A percentile compares a stretch with the other conserved stretches of the same genome.
phyloP scores from a whole-genome alignment of 2,113 vertebrate genomes.

The Anoura caudifer region DNA sequence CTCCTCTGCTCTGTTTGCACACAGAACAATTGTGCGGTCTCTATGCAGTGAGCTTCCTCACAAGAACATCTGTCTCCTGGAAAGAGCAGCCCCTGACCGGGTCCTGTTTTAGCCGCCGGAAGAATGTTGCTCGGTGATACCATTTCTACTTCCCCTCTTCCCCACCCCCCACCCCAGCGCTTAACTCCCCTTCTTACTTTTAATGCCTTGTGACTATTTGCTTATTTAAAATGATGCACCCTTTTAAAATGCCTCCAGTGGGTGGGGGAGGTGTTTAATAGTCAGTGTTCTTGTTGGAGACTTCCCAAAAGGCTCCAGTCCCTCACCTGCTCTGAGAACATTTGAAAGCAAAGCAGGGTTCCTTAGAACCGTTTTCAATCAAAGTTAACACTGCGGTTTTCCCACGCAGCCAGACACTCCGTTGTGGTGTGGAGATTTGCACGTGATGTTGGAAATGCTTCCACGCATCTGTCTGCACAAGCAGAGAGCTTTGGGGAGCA shows the following conservation, averaged over 20 bases:
- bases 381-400: background rate
- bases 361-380: background rate
- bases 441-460: background rate
- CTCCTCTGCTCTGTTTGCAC: background rate
- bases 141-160: background rate
- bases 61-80: background rate
- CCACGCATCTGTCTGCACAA: background rate
- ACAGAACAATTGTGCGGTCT: no score
- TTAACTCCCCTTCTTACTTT: background rate
- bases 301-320: background rate
- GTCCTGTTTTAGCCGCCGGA: background rate
- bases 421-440: background rate
- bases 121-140: background rate
- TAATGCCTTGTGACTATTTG: background rate
- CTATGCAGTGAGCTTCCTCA: no score
- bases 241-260: background rate
- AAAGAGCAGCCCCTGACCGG: background rate
- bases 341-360: background rate
- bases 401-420: no score
- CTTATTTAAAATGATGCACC: background rate
- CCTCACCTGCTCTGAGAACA: background rate
- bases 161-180: background rate
- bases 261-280: background rate
- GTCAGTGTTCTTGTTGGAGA: background rate
- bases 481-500: background rate